These are phyloP conservation scores for Speoplatyrhinus poulsoni DNA, from an alignment of 2,113 vertebrate species.

Conservation along the genomic window DNA sequence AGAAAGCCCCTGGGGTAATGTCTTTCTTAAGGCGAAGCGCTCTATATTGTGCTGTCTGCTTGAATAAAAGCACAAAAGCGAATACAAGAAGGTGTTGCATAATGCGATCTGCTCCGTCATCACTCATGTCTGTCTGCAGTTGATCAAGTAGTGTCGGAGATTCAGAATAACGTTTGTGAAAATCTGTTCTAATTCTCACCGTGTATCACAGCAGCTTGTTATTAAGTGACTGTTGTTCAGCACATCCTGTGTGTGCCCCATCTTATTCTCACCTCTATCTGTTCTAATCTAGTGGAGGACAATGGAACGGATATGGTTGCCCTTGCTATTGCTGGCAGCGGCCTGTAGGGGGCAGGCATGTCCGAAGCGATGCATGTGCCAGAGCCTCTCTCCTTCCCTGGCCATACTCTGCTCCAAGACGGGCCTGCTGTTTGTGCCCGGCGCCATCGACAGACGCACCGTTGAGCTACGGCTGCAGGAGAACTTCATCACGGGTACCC, in stretches of 20 bases:
- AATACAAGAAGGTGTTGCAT: not conserved
- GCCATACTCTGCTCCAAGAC: conserved; percentile 94
- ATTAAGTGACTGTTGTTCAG: no score
- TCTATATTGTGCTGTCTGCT: not conserved
- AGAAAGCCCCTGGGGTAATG: not conserved
- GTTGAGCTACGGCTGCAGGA: conserved; percentile 91
- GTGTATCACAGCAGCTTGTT: no score
- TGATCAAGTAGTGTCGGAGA: no score
- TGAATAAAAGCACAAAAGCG: not conserved
- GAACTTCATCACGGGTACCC: conserved; percentile 87
- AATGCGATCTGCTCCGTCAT: not conserved
- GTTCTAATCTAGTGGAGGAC: conserved; percentile 58
- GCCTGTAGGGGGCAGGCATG: conserved; percentile 80
- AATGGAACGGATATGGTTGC: conserved; percentile 84
- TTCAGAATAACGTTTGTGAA: no score
- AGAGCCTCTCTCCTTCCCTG: conserved; percentile 88
- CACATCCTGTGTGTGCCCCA: not conserved
- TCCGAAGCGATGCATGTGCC: conserved; percentile 92
- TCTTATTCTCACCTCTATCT: conserved; percentile 60
- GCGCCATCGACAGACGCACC: conserved; percentile 87
- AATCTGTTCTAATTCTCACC: no score
- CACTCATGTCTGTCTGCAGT: not conserved
- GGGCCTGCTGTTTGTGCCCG: conserved; percentile 91
- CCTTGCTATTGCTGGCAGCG: conserved; percentile 77
- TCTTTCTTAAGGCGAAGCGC: not conserved